Percentiles rank a stretch among this genome's conserved stretches.
These are phyloP conservation scores for Bombus pascuorum DNA, from an alignment of 1,140 invertebrate species.

Conservation along the genomic window DNA sequence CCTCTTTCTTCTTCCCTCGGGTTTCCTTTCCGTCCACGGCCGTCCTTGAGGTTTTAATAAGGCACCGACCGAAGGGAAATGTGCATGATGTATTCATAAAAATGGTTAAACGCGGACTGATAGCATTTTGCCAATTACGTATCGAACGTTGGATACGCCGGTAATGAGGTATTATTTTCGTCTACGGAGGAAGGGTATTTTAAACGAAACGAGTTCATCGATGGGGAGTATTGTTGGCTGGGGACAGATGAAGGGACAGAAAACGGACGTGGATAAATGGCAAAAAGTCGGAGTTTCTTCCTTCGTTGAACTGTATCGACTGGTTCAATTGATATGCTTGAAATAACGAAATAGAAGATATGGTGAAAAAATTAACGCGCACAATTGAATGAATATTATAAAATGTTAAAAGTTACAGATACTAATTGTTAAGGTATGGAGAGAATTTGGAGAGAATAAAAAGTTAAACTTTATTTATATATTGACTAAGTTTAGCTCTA, in stretches of 20 bases:
- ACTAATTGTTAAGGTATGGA: no score
- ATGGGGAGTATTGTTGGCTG: neutral
- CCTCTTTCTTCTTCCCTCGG: neutral
- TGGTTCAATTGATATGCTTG: neutral
- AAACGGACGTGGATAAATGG: neutral
- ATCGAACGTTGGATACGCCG: neutral
- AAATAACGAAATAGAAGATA: neutral
- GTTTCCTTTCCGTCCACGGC: neutral
- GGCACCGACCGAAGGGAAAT: neutral
- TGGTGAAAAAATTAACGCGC: neutral
- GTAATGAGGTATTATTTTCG: conserved; percentile 21
- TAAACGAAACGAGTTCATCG: neutral
- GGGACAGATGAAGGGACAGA: neutral
- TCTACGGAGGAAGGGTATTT: neutral
- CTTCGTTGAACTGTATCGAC: neutral
- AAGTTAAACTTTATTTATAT: no score
- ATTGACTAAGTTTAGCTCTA: no score
- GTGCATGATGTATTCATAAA: neutral
- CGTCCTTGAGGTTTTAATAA: conserved; percentile 14
- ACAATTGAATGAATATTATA: no score
- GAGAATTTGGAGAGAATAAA: no score
- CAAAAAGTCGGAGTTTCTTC: neutral
- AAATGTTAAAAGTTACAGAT: no score
- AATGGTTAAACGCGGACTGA: neutral
- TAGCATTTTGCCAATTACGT: conserved; percentile 8